A percentile compares a stretch with the other conserved stretches of the same genome.
Conservation (phyloP, 2,113 vertebrate species). For the Cephalopholis sonnerati region DNA sequence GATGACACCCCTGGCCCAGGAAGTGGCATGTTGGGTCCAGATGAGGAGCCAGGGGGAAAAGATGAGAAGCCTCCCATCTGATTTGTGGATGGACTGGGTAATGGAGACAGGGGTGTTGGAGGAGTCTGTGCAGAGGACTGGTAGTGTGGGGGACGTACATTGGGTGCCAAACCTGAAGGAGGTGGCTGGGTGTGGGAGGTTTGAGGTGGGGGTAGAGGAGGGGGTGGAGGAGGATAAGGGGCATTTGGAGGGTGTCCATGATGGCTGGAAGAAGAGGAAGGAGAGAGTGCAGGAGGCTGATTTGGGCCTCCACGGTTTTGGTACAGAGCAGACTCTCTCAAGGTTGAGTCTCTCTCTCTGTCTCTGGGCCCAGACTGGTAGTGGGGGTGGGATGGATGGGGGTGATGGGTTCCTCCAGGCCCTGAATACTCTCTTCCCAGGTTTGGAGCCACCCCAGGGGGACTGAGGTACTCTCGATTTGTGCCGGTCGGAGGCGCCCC, state of each 20-base stretch:
- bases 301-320: conserved; percentile 81
- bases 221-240: conserved; percentile 76
- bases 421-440: conserved; percentile 83
- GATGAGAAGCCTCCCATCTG: conserved; percentile 83
- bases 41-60: conserved; percentile 79
- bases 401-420: conserved; percentile 72
- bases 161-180: conserved; percentile 80
- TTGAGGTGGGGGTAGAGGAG: conserved; percentile 69
- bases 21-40: conserved; percentile 74
- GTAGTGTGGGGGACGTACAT: conserved; percentile 79
- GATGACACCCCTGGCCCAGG: conserved; percentile 76
- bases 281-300: conserved; percentile 82
- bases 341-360: conserved; percentile 80
- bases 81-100: conserved; percentile 86
- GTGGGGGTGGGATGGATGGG: conserved; percentile 79
- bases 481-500: conserved; percentile 72
- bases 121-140: conserved; percentile 83
- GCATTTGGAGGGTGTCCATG: conserved; percentile 76
- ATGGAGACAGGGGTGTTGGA: conserved; percentile 82
- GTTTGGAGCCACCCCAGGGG: conserved; percentile 80
- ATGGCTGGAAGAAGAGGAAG: conserved; percentile 78
- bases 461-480: conserved; percentile 83
- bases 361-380: conserved; percentile 80
- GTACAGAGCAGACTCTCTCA: conserved; percentile 79
- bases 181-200: conserved; percentile 79